phyloP scores from a whole-genome alignment of 2,888 invertebrate genomes.

The Xylota segnis region DNA sequence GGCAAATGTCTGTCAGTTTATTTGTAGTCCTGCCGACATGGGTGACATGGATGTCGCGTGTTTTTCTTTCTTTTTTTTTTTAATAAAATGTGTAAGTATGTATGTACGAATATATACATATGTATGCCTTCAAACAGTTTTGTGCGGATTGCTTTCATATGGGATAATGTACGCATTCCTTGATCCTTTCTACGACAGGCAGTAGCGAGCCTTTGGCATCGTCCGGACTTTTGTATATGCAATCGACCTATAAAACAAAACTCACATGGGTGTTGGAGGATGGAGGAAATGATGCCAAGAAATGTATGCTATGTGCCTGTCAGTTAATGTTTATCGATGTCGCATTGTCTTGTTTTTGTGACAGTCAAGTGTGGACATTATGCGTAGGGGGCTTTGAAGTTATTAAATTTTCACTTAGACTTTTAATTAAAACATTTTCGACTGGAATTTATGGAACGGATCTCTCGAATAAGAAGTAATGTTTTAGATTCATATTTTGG shows the following conservation, averaged over 20 bases:
- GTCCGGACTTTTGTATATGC: constrained; percentile 17
- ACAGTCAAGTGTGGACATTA: constrained; percentile 59
- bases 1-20: constrained; percentile 72
- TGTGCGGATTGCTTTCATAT: constrained; percentile 52
- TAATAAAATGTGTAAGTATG: constrained; percentile 56
- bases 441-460: constrained; percentile 30
- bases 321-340: constrained; percentile 69
- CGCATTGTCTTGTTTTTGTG: constrained; percentile 42
- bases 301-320: constrained; percentile 64
- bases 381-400: constrained; percentile 45
- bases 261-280: constrained; percentile 28
- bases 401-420: constrained; percentile 38
- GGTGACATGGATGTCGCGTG: constrained; percentile 65
- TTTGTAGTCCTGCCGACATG: constrained; percentile 59
- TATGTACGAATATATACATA: no score
- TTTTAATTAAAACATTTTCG: constrained; percentile 56
- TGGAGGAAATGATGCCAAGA: constrained; percentile 44
- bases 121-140: constrained; percentile 19
- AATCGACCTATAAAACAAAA: constrained; percentile 65
- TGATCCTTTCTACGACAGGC: constrained; percentile 58
- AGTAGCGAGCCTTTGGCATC: constrained; percentile 51
- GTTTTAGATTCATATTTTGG: neutral
- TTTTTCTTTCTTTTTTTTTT: constrained; percentile 46
- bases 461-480: neutral
- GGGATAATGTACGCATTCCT: constrained; percentile 58